phyloP scores from a whole-genome alignment of 2,888 invertebrate genomes.

The Agrochola macilenta region DNA sequence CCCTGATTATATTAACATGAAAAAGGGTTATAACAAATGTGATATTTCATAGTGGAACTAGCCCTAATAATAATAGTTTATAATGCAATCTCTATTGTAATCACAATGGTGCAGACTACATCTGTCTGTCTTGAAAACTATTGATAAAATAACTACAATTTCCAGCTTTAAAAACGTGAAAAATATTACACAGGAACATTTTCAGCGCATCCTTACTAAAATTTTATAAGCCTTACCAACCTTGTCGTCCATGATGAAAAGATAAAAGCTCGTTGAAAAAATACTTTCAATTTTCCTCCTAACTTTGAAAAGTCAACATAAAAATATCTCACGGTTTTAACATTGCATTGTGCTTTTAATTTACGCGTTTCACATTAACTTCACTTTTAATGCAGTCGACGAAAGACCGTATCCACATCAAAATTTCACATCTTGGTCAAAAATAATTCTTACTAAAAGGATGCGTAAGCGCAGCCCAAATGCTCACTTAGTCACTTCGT shows the following conservation, averaged over 20 bases:
- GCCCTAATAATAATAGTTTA: constrained; percentile 32
- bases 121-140: constrained; percentile 3
- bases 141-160: background rate
- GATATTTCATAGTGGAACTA: constrained; percentile 17
- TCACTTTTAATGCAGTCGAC: constrained; percentile 68
- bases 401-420: constrained; percentile 69
- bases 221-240: background rate
- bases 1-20: constrained; percentile 53
- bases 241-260: background rate
- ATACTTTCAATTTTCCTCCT: constrained; percentile 26
- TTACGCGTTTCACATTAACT: constrained; percentile 66
- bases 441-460: constrained; percentile 73
- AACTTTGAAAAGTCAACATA: constrained; percentile 21
- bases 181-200: background rate
- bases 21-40: constrained; percentile 37
- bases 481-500: constrained; percentile 80
- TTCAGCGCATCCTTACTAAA: background rate
- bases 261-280: constrained; percentile 9
- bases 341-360: constrained; percentile 64
- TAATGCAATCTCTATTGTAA: constrained; percentile 30
- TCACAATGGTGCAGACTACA: constrained; percentile 10
- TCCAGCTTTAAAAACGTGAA: background rate
- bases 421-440: constrained; percentile 61
- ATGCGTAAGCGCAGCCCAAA: constrained; percentile 75
- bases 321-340: constrained; percentile 44